Base-by-base conservation (phyloP, 2,797 vertebrate species). In the Poliocrania exsul region DNA sequence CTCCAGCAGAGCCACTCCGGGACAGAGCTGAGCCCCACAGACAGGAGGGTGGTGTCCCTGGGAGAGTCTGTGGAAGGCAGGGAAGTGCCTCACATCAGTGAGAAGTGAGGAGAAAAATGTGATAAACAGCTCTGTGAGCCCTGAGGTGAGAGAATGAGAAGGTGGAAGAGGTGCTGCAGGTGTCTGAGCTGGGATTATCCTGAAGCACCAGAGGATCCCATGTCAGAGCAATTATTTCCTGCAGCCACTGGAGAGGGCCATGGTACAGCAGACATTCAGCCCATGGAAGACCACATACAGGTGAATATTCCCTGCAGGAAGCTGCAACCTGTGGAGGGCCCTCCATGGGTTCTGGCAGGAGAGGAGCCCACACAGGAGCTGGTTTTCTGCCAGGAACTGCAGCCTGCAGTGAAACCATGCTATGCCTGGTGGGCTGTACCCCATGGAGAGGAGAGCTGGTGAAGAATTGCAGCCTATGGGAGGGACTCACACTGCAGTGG, bases 331-430 rank as follows among this genome's bases (percentile, higher is more conserved):
- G 38, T 40, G 38, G 38, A 40, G 38, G 38, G 38, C 15, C 38
- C 38, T 40, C 38, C 38, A 40, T 40, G 38, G 38, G 38, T 40
- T 15, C 38, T 40, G 26, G 13, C 18, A 69, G 10, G 50, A 61
- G 3, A 49, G 56, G 10, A 81, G 15, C 10, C 16, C 35, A 14
- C 7, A 15, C 2, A 33, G 12, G 17, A 53, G 15, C 19, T 50
- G 18, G 2, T 57, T 62, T 87, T 49, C 26, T 50, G 70, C 9
- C 28, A 35, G n/a, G 26, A 56, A 21, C 17, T 11, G 18, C 12
- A 15, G 51, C 10, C 42, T 4, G 0, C 40, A 38, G 11, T 42
- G 17, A 18, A 66, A 2, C 4, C 6, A 9, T 0, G 2, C 17
- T 37, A 33, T 54, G 37, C 26, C 14, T 71, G 25, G 16, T 9